Percentiles rank a stretch among this genome's conserved stretches.
These are phyloP conservation scores for Nasonia vitripennis DNA, from an alignment of 1,140 invertebrate genomes.

Conservation along the genomic window DNA sequence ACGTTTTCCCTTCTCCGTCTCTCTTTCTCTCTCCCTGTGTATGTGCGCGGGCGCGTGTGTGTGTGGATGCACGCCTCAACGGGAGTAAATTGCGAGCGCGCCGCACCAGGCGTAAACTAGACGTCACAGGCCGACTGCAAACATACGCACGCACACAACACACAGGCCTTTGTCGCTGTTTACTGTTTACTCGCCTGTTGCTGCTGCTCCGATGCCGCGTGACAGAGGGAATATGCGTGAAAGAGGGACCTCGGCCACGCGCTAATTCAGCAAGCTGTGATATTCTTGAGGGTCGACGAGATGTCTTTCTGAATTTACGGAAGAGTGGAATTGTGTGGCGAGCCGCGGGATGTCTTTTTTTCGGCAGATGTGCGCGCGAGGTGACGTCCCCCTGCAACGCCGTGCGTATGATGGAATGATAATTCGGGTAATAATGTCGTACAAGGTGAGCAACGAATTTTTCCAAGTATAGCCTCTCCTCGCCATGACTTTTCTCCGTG, in stretches of 20 bases:
- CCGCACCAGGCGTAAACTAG: constrained; percentile 53
- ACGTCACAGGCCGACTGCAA: constrained; percentile 32
- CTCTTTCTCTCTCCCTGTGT: background rate
- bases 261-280: constrained; percentile 35
- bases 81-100: constrained; percentile 11
- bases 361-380: constrained; percentile 29
- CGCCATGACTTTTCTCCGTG: background rate
- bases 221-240: background rate
- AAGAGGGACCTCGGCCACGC: background rate
- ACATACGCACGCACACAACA: background rate
- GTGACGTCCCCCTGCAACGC: background rate
- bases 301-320: constrained; percentile 52
- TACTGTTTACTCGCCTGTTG: constrained; percentile 23
- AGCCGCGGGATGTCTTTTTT: constrained; percentile 40
- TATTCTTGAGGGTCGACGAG: background rate
- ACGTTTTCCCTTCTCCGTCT: background rate
- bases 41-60: too few species aligned
- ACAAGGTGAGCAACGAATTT: constrained; percentile 43
- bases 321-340: constrained; percentile 5
- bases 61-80: background rate
- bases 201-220: background rate
- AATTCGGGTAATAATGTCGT: constrained; percentile 47
- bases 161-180: constrained; percentile 6
- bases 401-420: constrained; percentile 20
- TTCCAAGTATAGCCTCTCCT: constrained; percentile 2